These are phyloP conservation scores for Paraescarpia echinospica DNA, from an alignment of 1,140 invertebrate genomes.

Conservation along the genomic window DNA sequence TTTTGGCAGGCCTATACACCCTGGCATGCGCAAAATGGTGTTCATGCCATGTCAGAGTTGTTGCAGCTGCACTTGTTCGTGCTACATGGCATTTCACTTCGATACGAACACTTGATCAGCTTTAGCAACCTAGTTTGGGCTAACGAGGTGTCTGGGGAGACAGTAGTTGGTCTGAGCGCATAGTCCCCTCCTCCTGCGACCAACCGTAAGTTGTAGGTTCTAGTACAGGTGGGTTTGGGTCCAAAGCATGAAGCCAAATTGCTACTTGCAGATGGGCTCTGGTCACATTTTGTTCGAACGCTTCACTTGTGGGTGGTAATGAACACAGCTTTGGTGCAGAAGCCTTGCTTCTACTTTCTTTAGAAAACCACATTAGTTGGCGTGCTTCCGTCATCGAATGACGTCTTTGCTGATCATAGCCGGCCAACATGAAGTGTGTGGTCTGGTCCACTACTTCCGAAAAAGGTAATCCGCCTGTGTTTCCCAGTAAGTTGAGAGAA, in stretches of 20 bases:
- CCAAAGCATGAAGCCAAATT: slow-evolving; percentile 7
- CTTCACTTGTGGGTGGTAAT: slow-evolving; percentile 10
- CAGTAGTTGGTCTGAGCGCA: slow-evolving; percentile 10
- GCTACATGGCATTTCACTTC: background rate
- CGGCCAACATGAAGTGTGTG: too few relatives aligned
- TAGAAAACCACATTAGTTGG: background rate
- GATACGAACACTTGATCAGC: background rate
- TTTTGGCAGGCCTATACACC: background rate
- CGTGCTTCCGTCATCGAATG: slow-evolving; percentile 12
- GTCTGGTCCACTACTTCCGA: background rate
- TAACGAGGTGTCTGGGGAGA: background rate
- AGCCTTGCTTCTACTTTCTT: slow-evolving; percentile 14
- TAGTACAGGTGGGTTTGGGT: background rate
- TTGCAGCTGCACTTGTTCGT: background rate
- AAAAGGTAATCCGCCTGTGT: background rate
- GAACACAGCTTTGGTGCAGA: background rate
- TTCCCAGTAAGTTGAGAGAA: background rate
- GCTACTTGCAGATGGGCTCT: slow-evolving; percentile 10
- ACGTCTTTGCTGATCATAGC: background rate
- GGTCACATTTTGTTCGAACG: background rate
- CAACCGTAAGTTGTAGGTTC: background rate
- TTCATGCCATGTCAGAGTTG: background rate
- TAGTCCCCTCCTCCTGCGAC: slow-evolving; percentile 1
- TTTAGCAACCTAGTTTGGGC: background rate
- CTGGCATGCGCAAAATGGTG: background rate